Conservation (phyloP, 2,113 vertebrate species). For the Climacteris rufus region DNA sequence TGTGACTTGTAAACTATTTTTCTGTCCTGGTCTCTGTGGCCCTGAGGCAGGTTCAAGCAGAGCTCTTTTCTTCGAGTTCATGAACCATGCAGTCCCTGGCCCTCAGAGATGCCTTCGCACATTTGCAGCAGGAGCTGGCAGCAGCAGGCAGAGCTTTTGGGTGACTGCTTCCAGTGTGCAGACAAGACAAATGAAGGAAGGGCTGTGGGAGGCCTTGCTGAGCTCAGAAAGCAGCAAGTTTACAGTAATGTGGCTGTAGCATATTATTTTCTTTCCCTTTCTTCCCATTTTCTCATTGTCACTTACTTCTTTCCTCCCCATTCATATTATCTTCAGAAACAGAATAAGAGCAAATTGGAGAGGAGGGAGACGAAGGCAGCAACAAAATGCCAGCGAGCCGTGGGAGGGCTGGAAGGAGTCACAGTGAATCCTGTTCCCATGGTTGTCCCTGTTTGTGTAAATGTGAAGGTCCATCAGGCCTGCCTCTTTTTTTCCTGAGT, state of each 20-base stretch:
- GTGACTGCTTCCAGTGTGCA: neutral
- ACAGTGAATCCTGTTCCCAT: accelerated
- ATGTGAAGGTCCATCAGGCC: neutral
- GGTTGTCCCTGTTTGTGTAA: accelerated
- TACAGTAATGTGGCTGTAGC: neutral
- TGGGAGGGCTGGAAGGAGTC: neutral
- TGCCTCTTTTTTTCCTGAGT: neutral
- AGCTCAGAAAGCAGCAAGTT: neutral
- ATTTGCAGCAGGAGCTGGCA: neutral
- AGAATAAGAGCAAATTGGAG: neutral
- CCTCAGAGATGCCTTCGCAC: accelerated
- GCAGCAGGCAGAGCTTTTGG: neutral
- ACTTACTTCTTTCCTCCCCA: neutral
- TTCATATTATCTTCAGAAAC: neutral
- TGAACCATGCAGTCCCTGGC: neutral
- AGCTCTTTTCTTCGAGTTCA: neutral
- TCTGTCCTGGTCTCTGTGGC: neutral
- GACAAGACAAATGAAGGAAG: neutral
- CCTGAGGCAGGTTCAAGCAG: neutral
- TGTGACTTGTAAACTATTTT: neutral
- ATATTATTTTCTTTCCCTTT: neutral
- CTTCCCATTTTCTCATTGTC: neutral
- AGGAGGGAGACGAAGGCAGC: neutral
- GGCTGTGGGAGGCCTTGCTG: neutral
- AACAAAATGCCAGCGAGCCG: neutral